A percentile compares a stretch with the other conserved stretches of the same genome.
These are phyloP conservation scores for Ciona savignyi DNA, from an alignment of 23 tunicate species.

Conservation along the genomic window DNA sequence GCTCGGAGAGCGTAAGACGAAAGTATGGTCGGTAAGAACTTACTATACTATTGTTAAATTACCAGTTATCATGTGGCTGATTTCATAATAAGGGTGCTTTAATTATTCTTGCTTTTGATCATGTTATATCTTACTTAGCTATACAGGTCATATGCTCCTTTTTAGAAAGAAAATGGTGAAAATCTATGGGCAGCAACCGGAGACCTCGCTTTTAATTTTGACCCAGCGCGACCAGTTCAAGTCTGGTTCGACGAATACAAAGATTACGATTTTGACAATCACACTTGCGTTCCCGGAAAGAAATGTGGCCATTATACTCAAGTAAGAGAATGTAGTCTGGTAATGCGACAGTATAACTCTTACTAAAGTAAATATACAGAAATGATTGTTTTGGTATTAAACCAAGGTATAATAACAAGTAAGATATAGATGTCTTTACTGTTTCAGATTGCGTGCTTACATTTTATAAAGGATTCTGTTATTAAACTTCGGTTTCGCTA, in stretches of 20 bases:
- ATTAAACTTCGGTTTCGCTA: too few relatives aligned
- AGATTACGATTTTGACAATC: constrained; percentile 53
- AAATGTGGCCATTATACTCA: constrained; percentile 94
- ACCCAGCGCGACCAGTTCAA: constrained; percentile 38
- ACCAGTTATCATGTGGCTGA: background rate
- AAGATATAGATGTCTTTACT: too few relatives aligned
- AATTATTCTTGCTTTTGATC: too few relatives aligned
- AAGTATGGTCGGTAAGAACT: constrained; percentile 20
- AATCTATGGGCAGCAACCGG: constrained; percentile 82
- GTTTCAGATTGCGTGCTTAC: too few relatives aligned
- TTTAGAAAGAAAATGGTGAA: constrained; percentile 35
- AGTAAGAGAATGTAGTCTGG: too few relatives aligned
- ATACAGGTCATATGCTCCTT: too few relatives aligned
- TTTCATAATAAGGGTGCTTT: background rate
- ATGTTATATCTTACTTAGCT: too few relatives aligned
- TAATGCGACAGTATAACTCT: too few relatives aligned
- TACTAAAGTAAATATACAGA: too few relatives aligned
- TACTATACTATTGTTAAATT: background rate
- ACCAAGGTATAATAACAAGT: too few relatives aligned
- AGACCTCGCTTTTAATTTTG: constrained; percentile 36
- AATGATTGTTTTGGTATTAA: too few relatives aligned
- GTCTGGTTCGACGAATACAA: constrained; percentile 70
- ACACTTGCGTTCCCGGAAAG: constrained; percentile 65
- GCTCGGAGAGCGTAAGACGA: constrained; percentile 25
- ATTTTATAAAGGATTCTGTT: too few relatives aligned